Conservation (phyloP, 2,797 vertebrate species). For the Leptoclinus maculatus region DNA sequence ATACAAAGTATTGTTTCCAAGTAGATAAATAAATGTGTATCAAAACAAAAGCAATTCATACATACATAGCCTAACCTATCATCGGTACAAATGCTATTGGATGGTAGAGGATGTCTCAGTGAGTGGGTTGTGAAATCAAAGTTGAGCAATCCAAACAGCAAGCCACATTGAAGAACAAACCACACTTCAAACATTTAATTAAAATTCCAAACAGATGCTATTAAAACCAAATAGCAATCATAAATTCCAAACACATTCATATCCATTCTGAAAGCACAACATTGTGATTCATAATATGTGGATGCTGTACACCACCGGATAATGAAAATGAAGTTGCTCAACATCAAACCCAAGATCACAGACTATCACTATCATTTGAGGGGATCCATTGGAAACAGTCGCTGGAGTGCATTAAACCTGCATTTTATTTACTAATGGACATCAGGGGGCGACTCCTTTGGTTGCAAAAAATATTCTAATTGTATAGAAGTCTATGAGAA, state of each 20-base stretch:
- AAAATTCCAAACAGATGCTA: not conserved
- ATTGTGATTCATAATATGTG: not conserved
- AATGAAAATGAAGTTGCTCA: not conserved
- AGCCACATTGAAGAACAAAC: not conserved
- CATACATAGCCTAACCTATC: not conserved
- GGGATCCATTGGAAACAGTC: not conserved
- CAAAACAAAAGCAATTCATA: not conserved
- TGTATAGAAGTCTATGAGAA: no score
- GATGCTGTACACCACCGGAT: not conserved
- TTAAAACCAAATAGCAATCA: not conserved
- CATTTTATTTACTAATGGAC: no score
- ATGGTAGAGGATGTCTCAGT: not conserved
- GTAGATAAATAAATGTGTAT: not conserved
- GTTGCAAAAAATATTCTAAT: no score
- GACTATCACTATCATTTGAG: not conserved
- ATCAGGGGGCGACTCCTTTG: no score
- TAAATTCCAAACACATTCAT: not conserved
- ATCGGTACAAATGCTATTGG: not conserved
- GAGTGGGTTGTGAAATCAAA: slow-evolving; percentile 1
- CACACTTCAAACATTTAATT: not conserved
- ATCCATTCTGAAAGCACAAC: not conserved
- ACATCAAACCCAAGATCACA: not conserved
- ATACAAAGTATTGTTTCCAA: not conserved
- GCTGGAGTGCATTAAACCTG: no score
- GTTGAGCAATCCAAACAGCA: not conserved